phyloP scores from a whole-genome alignment of 2,888 invertebrate species.

The Ochropleura leucogaster region DNA sequence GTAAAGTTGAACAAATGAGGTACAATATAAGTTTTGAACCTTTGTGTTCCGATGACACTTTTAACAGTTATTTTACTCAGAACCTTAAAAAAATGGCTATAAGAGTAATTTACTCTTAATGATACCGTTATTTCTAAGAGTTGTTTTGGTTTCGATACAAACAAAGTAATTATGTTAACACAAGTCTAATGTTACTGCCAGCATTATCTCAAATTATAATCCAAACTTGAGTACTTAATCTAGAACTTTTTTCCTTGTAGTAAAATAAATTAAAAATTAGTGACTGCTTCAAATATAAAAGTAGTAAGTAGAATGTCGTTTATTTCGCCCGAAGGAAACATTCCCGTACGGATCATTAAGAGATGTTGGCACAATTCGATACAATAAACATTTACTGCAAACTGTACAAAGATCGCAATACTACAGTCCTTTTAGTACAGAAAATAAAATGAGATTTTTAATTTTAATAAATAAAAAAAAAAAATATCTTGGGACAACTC shows the following conservation, averaged over 20 bases:
- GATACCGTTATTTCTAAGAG: background rate
- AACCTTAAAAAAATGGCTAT: background rate
- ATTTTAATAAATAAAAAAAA: no score
- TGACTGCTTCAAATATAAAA: conserved; percentile 8
- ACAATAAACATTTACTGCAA: conserved; percentile 19
- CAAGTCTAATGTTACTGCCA: conserved; percentile 29
- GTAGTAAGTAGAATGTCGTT: background rate
- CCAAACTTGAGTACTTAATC: conserved; percentile 20
- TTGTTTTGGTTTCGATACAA: conserved; percentile 33
- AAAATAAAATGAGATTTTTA: conserved; percentile 4
- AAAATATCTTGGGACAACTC: no score
- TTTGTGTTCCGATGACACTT: conserved; percentile 14
- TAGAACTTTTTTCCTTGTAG: conserved; percentile 13
- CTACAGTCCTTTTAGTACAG: conserved; percentile 7
- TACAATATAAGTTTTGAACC: conserved; percentile 43
- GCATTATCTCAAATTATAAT: conserved; percentile 24
- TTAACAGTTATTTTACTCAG: conserved; percentile 5
- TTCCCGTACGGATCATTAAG: conserved; percentile 26
- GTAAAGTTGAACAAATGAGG: conserved; percentile 30
- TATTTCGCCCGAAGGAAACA: conserved; percentile 10
- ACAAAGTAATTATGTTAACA: conserved; percentile 32
- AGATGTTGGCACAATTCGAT: conserved; percentile 22
- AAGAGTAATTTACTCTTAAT: background rate
- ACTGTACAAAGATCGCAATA: conserved; percentile 11
- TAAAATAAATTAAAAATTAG: conserved; percentile 4